Evolutionary conservation across 2,113 vertebrate species (phyloP), one percentile per base, ranked within the genome.

Genomic region (Erythrocercus mccallii): DNA sequence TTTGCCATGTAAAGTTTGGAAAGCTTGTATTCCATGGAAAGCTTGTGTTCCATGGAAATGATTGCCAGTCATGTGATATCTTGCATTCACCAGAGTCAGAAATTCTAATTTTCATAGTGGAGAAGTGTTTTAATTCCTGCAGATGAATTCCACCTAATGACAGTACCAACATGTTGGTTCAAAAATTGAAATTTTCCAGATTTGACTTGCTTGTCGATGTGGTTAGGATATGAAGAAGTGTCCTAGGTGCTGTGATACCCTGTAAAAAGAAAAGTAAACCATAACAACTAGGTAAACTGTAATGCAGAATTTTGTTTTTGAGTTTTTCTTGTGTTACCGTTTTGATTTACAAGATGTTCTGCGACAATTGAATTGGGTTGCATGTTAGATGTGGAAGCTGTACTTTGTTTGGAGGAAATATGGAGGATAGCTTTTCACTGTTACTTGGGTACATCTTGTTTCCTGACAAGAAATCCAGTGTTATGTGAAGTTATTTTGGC

Each of bases 401-500:
- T 81, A 6, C 31, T 65, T 69, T 8, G 5, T 47, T 48, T 38
- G 73, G 24, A 57, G 42, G 48, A 48, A 79, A 35, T 28, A 69
- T 14, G 45, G n/a, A 86, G 33, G 50, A 70, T 64, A 47, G 74
- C 20, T 51, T 95, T 83, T 62, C 9, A 5, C 38, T 81, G 54
- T 53, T 57, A 5, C 28, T 78, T 66, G 50, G 30, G 72, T 53
- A 27, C 47, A 13, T 73, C 64, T 86, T 62, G 58, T 92, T 97
- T 93, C 68, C 82, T 71, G 45, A 93, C 42, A 71, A 88, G 91
- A 86, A 92, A 66, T 44, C 38, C 42, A 78, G 54, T 73, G 38
- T 93, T 93, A 47, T 5, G 42, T 68, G 78, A 72, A 84, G 40
- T 91, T 93, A 64, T 87, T 93, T 90, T 96, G 80, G 86, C 94